phyloP scores from a whole-genome alignment of 2,113 vertebrate genomes.

The Muntiacus reevesi region DNA sequence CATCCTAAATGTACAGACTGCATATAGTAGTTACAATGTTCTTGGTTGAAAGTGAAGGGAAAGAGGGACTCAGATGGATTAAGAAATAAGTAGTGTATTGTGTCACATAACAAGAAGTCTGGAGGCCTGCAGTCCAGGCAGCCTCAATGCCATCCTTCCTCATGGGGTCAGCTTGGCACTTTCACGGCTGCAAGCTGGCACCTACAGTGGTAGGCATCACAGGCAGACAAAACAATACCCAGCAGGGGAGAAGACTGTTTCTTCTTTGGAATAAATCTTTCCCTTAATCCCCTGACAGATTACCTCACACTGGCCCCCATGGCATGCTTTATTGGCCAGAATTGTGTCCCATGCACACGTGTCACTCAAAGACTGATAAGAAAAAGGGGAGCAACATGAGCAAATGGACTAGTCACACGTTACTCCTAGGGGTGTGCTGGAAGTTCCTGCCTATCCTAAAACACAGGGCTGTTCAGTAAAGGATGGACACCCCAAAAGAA shows the following conservation, averaged over 20 bases:
- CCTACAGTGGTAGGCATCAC: background rate
- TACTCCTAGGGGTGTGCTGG: background rate
- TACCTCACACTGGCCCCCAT: background rate
- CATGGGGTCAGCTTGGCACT: background rate
- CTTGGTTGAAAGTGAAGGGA: background rate
- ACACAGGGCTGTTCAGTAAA: background rate
- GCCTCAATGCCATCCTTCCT: background rate
- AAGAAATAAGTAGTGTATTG: background rate
- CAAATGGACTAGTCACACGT: background rate
- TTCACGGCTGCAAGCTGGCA: background rate
- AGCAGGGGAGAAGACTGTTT: background rate
- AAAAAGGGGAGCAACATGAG: background rate
- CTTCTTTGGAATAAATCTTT: background rate
- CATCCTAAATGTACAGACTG: background rate
- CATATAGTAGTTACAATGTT: background rate
- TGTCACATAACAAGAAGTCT: background rate
- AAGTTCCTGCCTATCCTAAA: background rate
- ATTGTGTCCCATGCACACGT: background rate
- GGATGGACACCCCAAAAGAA: background rate
- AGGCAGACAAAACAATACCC: background rate
- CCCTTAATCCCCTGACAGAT: background rate
- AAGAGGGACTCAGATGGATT: background rate
- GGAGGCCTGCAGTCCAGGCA: background rate
- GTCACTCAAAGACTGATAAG: background rate
- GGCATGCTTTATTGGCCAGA: background rate